Base-by-base conservation (phyloP, 2,888 invertebrate genomes). In the Pristionchus mayeri region DNA sequence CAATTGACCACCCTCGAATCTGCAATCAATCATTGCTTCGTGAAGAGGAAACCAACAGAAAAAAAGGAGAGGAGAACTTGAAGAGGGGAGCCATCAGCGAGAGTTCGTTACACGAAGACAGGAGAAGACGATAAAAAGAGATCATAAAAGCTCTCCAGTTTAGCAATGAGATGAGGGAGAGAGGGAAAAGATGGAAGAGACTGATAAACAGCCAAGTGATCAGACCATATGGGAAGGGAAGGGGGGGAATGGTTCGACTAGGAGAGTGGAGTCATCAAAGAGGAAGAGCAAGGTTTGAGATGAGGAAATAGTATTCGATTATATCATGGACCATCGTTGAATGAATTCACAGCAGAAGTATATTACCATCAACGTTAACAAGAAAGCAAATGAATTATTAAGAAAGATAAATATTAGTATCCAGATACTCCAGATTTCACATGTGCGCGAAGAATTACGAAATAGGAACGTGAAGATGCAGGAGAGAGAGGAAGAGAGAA, bases 1-100 rank as follows among this genome's bases (percentile, higher is more conserved):
- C 21, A 67, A 37, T 54, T 34, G 67, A 27, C 67, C 67, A 67
- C 34, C 67, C 67, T 34, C 67, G 67, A 67, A 67, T 67, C 67
- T 67, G 7, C 6, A 67, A 67, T 37, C n/a, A n/a, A 67, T 21
- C 37, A n/a, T 0, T 3, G 4, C 54, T 54, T 1, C 7, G 7
- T 37, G 50, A 50, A 76, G 18, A 76, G 48, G 50, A 50, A 76
- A 71, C 40, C 21, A 7, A 57, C n/a, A 63, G 30, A n/a, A 30
- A n/a, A 63, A 30, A 63, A 30, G 27, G 18, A 4, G 30, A n/a
- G 6, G 63, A 63, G 24, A n/a, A n/a, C n/a, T n/a, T n/a, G n/a
- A n/a, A n/a, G n/a, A n/a, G n/a, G n/a, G n/a, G n/a, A n/a, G n/a
- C n/a, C n/a, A n/a, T n/a, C n/a, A n/a, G n/a, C n/a, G n/a, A n/a